Base-by-base conservation (phyloP, 2,888 invertebrate species). In the Conchocele bisecta region DNA sequence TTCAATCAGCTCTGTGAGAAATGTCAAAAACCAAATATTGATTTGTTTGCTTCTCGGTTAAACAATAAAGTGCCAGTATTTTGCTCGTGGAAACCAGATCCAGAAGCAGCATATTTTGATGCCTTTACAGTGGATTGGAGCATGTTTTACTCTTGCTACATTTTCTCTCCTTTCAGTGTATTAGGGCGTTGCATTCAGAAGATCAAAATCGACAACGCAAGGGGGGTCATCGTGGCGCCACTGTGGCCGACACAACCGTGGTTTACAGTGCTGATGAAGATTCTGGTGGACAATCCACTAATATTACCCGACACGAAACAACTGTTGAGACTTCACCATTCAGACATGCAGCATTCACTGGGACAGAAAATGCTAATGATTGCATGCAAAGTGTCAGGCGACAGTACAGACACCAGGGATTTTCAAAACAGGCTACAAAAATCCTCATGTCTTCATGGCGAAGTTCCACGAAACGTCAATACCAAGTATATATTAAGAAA, bases 81-180 rank as follows among this genome's bases (percentile, higher is more conserved):
- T n/a, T n/a, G n/a, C n/a, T n/a, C n/a, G n/a, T n/a, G n/a, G n/a
- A n/a, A n/a, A n/a, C n/a, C n/a, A n/a, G n/a, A n/a, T n/a, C n/a
- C n/a, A n/a, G n/a, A n/a, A n/a, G n/a, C n/a, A n/a, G n/a, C n/a
- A n/a, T n/a, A n/a, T n/a, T n/a, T n/a, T n/a, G n/a, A n/a, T n/a
- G n/a, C n/a, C n/a, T n/a, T n/a, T n/a, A n/a, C n/a, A n/a, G n/a
- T n/a, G n/a, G n/a, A n/a, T n/a, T n/a, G n/a, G n/a, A n/a, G n/a
- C n/a, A n/a, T n/a, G n/a, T n/a, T n/a, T n/a, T n/a, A n/a, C n/a
- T n/a, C n/a, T n/a, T n/a, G n/a, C n/a, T n/a, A n/a, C n/a, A n/a
- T n/a, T 37, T 70, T 71, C 46, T 68, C 68, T 44, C 74, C 68
- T 74, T 79, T 76, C 74, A 74, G 69, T 71, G 28, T 76, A 13